Evolutionary conservation across 2,888 invertebrate species (phyloP), one percentile per base, ranked within the genome.

Genomic region (Anorthoa munda): DNA sequence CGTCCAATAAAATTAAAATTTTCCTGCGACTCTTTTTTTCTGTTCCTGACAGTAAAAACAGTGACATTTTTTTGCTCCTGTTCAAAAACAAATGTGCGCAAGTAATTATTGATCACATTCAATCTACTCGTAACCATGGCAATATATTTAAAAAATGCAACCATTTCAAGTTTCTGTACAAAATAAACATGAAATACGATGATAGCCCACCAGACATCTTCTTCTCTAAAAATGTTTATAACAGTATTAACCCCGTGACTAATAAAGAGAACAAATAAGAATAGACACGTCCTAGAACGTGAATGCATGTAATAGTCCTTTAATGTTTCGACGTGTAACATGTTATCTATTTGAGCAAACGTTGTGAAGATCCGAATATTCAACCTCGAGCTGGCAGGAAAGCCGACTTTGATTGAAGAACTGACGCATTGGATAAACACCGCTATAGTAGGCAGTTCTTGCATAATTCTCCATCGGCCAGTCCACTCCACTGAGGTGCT

Each of bases 151-250:
- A 89, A 91, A 75, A 94, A 91, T 2, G 88, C 66, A 5, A 89
- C 66, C 48, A 92, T 85, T 83, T 93, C 91, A 2, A 93, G 73
- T 67, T 92, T 87, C 77, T 92, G 92, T 53, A 88, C 82, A 23
- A 89, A 80, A 46, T 87, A 89, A 17, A 90, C 56, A 0, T 83
- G 80, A 2, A 63, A 46, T 11, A 46, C 18, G 2, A 53, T 2
- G 13, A 56, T 12, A 9, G 82, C 77, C 26, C 77, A 72, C 7
- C 79, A 58, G 0, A 75, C 31, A 18, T 53, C 46, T 0, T 72
- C 45, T 21, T 76, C 80, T 4, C 83, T 84, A 0, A 79, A 59
- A 7, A 86, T 60, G 71, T 89, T 86, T 15, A 85, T 46, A 31
- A 59, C 21, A 12, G 75, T 70, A 39, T 87, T 75, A 0, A 85